phyloP scores from a whole-genome alignment of 2,888 invertebrate genomes.

The Harpalus rubripes region DNA sequence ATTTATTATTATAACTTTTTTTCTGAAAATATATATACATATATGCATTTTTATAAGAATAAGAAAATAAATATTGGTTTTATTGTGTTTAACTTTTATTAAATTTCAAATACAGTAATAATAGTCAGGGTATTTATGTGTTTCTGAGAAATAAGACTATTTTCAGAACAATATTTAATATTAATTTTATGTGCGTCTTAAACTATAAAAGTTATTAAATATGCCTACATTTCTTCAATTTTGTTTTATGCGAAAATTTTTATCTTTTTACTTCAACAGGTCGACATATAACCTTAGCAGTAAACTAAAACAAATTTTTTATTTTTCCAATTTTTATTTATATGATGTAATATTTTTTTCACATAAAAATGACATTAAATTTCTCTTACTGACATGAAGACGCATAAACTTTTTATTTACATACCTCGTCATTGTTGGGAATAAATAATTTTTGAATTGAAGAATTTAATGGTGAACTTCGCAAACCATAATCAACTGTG shows the following conservation, averaged over 20 bases:
- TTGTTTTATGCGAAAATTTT: slow-evolving; percentile 30
- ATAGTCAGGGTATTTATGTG: neutral
- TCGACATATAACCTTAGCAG: slow-evolving; percentile 16
- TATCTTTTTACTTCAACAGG: slow-evolving; percentile 24
- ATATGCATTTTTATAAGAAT: too few species aligned
- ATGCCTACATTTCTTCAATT: slow-evolving; percentile 22
- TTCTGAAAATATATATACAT: too few species aligned
- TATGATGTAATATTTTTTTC: slow-evolving; percentile 31
- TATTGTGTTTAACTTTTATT: neutral
- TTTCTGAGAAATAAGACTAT: slow-evolving; percentile 4
- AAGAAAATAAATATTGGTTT: too few species aligned
- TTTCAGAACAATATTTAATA: slow-evolving; percentile 11
- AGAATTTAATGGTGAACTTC: slow-evolving; percentile 32
- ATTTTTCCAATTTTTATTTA: slow-evolving; percentile 44
- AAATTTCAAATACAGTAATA: neutral
- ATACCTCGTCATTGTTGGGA: slow-evolving; percentile 28
- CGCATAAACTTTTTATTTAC: slow-evolving; percentile 44
- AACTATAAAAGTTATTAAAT: slow-evolving; percentile 34
- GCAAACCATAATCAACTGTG: neutral
- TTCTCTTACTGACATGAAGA: slow-evolving; percentile 21
- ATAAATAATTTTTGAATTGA: slow-evolving; percentile 33
- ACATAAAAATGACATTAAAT: slow-evolving; percentile 46
- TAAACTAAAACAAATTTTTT: slow-evolving; percentile 40
- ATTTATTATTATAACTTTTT: too few species aligned
- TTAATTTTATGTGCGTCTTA: slow-evolving; percentile 13